Evolutionary conservation across 2,797 vertebrate genomes (phyloP), one percentile per base, ranked within the genome.

Genomic region (Sebastes oblongus): DNA sequence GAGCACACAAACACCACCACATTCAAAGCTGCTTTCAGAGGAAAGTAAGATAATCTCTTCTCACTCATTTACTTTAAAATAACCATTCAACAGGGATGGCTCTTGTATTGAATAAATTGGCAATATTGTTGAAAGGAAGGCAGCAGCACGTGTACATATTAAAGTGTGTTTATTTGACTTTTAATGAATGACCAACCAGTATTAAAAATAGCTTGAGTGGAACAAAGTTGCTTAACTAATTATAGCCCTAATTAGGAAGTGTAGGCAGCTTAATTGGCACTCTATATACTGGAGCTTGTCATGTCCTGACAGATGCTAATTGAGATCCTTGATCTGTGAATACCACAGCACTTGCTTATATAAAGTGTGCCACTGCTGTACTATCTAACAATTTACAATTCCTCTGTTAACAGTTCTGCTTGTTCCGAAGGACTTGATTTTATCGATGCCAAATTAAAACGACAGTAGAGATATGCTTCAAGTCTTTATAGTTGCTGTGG

Each of bases 151-250:
- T 20, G 2, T 78, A 54, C 39, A 18, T 32, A 66, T 58, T 29
- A 11, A 36, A 67, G 1, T 18, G 42, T 66, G 64, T 83, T 78
- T 83, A 56, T 65, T 66, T 59, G 20, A 68, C 68, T 64, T 71
- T 20, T 84, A 76, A 75, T 81, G 39, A 87, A 75, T 75, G 62
- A 78, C 70, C 46, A 80, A 79, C 64, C 20, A 50, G 8, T 30
- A 50, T 68, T 60, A 72, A 72, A 84, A 82, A 75, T 69, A 68
- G 69, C 42, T 80, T 75, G 67, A 25, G 27, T 59, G 64, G 75
- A 82, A 82, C 70, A 81, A 85, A 82, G 75, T 87, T 78, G 56
- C 80, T 67, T 27, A 72, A 82, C 55, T 87, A 87, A 90, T 89
- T 82, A 84, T 29, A 34, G 42, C 18, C 13, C 22, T 83, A 85